Conservation (phyloP, 2,888 invertebrate genomes). For the Lapara coniferarum region DNA sequence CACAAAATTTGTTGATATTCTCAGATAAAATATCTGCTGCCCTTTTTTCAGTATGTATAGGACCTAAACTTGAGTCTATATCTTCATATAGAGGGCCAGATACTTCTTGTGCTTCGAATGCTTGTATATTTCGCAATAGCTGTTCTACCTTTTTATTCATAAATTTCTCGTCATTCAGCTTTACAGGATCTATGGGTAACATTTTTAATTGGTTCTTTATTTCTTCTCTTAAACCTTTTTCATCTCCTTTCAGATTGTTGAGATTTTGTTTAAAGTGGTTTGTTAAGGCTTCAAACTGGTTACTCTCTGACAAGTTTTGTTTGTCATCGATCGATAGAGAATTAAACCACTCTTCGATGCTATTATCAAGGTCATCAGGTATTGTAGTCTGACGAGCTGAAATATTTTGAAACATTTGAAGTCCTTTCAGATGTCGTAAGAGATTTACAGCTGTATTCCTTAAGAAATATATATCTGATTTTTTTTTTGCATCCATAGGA, state of each 20-base stretch:
- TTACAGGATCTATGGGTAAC: constrained; percentile 35
- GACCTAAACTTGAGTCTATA: constrained; percentile 15
- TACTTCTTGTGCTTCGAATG: not conserved
- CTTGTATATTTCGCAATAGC: constrained; percentile 28
- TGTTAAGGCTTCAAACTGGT: constrained; percentile 26
- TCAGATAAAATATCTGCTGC: constrained; percentile 45
- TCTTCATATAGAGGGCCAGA: not conserved
- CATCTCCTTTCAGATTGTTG: constrained; percentile 21
- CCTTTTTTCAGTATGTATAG: constrained; percentile 36
- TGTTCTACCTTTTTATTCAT: constrained; percentile 33
- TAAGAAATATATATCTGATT: constrained; percentile 32
- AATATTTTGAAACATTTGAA: constrained; percentile 41
- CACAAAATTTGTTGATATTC: constrained; percentile 48
- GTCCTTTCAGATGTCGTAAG: constrained; percentile 38
- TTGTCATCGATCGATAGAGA: constrained; percentile 32
- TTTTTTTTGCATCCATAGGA: constrained; percentile 34
- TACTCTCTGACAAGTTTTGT: constrained; percentile 29
- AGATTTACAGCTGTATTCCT: constrained; percentile 35
- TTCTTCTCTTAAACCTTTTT: constrained; percentile 29
- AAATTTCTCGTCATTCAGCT: constrained; percentile 29
- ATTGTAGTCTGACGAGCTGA: constrained; percentile 30
- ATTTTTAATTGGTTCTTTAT: constrained; percentile 31
- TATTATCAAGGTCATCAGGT: constrained; percentile 28
- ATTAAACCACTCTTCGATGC: constrained; percentile 33
- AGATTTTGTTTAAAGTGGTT: constrained; percentile 29